Conservation (phyloP, 1,140 invertebrate species). For the Psilanteris sp. region DNA sequence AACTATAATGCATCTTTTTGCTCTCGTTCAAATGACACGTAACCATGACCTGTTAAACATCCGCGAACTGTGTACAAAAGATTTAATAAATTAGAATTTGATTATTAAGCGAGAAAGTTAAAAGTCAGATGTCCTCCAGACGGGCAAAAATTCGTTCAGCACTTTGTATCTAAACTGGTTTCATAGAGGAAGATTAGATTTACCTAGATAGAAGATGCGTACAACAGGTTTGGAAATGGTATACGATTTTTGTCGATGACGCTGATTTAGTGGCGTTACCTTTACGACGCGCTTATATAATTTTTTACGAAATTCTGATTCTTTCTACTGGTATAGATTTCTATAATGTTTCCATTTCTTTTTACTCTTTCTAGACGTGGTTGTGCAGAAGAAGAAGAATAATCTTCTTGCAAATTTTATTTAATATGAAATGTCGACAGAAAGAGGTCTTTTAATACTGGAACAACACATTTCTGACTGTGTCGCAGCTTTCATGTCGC, state of each 20-base stretch:
- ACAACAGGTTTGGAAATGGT: constrained; percentile 41
- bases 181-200: constrained; percentile 51
- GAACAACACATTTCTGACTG: too few species aligned
- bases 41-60: constrained; percentile 45
- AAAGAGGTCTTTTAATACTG: neutral
- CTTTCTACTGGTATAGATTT: neutral
- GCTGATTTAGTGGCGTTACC: constrained; percentile 33
- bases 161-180: constrained; percentile 58
- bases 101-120: constrained; percentile 39
- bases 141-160: constrained; percentile 30
- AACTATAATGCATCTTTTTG: constrained; percentile 20
- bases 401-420: neutral
- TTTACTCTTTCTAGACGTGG: too few species aligned
- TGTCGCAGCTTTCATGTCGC: too few species aligned
- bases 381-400: neutral
- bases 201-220: constrained; percentile 41
- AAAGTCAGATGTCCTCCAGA: constrained; percentile 49
- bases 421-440: neutral
- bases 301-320: constrained; percentile 48
- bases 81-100: constrained; percentile 52
- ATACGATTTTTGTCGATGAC: constrained; percentile 32
- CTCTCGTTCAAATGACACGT: constrained; percentile 8
- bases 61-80: constrained; percentile 31
- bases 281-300: constrained; percentile 32
- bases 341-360: neutral